Evolutionary conservation across 2,888 invertebrate species (phyloP).

Genomic region (Nomada fabriciana): DNA sequence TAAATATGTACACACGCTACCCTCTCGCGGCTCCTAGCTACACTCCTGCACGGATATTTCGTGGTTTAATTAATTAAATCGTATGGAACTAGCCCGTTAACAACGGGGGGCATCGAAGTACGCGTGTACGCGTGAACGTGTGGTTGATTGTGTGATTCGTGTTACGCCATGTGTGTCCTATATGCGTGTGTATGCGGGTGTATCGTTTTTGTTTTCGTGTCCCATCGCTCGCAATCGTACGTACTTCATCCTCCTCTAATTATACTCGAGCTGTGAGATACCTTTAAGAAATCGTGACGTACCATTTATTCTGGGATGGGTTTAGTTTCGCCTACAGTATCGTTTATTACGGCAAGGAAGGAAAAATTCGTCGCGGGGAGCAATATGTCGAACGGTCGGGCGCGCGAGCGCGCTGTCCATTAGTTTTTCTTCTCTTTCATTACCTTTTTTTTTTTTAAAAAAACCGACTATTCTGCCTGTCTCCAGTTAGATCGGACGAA

Average conservation of each 20-base stretch:
- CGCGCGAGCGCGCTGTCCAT: neutral
- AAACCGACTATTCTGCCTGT: constrained; percentile 45
- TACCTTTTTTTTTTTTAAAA: neutral
- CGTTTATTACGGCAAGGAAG: constrained; percentile 60
- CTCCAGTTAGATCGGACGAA: constrained; percentile 35
- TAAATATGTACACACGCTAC: constrained; percentile 77
- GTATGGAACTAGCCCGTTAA: constrained; percentile 57
- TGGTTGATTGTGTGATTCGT: neutral
- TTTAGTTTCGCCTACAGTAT: constrained; percentile 59
- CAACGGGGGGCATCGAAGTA: constrained; percentile 57
- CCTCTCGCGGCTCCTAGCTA: constrained; percentile 65
- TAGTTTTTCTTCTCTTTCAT: neutral
- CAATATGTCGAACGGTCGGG: constrained; percentile 54
- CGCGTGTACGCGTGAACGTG: constrained; percentile 8
- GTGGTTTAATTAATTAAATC: constrained; percentile 49
- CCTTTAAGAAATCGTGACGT: constrained; percentile 65
- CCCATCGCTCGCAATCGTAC: constrained; percentile 1
- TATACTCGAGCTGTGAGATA: constrained; percentile 61
- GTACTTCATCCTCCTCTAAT: constrained; percentile 4
- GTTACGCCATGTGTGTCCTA: neutral
- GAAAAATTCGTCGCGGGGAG: constrained; percentile 38
- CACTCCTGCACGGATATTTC: constrained; percentile 58
- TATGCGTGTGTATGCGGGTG: neutral
- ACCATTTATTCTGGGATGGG: constrained; percentile 54
- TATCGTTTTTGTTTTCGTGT: neutral